These are phyloP conservation scores for Zaprionus africanus DNA, from an alignment of 1,140 invertebrate genomes.

Conservation along the genomic window DNA sequence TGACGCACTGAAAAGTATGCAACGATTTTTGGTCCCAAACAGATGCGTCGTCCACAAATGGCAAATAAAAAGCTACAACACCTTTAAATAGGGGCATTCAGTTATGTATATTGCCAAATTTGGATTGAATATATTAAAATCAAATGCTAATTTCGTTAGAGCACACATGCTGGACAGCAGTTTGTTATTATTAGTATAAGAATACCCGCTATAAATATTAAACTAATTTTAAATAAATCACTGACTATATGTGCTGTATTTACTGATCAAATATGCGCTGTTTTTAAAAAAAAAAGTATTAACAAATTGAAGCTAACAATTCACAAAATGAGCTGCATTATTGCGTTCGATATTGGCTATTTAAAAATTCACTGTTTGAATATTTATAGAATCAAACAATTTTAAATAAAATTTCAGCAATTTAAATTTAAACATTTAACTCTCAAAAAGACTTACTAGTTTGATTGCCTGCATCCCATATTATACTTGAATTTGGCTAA, in stretches of 20 bases:
- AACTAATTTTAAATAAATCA: not conserved
- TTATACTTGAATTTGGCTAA: too few relatives aligned
- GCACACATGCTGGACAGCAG: not conserved
- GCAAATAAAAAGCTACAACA: not conserved
- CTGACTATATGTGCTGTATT: not conserved
- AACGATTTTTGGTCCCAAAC: constrained; percentile 17
- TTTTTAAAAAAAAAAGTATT: not conserved
- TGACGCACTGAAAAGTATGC: constrained; percentile 54
- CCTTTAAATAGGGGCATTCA: not conserved
- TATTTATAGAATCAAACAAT: not conserved
- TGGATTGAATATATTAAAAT: not conserved
- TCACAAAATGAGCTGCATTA: too few relatives aligned
- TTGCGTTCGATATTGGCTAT: not conserved
- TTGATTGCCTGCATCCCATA: too few relatives aligned
- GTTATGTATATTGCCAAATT: not conserved
- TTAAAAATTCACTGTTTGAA: not conserved
- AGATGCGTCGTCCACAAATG: constrained; percentile 10
- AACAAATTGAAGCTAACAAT: too few relatives aligned
- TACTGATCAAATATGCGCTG: not conserved
- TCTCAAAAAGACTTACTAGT: too few relatives aligned
- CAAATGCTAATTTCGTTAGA: not conserved
- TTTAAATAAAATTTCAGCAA: not conserved
- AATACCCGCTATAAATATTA: not conserved
- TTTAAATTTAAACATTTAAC: too few relatives aligned
- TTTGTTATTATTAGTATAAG: not conserved